Evolutionary conservation across 2,888 invertebrate species (phyloP).

Genomic region (Neria commutata): DNA sequence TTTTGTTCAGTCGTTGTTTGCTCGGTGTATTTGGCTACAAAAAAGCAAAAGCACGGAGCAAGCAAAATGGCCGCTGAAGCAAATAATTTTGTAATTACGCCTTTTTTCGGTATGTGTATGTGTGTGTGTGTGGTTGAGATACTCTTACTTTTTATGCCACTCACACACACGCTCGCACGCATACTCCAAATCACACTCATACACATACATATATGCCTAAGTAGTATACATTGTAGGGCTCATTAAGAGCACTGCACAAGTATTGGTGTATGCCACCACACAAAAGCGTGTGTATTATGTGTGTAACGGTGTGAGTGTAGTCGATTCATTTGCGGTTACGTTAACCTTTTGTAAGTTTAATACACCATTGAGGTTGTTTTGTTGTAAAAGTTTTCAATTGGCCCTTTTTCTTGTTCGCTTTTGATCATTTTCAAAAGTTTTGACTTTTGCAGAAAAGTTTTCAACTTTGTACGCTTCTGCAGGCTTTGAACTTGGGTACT

Average conservation of each 20-base stretch:
- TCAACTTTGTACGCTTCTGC: not conserved
- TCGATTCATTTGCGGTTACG: constrained; percentile 38
- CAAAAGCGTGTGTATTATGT: constrained; percentile 4
- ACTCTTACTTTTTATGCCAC: too few species aligned
- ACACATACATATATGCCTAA: not conserved
- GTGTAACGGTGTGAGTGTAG: constrained; percentile 22
- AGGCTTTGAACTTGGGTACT: not conserved
- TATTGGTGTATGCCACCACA: not conserved
- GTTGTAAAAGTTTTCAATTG: constrained; percentile 4
- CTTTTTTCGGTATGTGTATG: not conserved
- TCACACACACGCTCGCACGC: not conserved
- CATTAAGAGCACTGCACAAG: too few species aligned
- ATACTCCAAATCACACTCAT: not conserved
- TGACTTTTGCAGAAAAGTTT: not conserved
- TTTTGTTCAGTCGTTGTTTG: constrained; percentile 4
- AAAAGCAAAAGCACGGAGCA: too few species aligned
- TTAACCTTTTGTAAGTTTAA: constrained; percentile 29
- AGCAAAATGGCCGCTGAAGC: constrained; percentile 29
- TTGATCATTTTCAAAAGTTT: not conserved
- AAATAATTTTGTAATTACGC: constrained; percentile 40
- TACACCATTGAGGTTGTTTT: not conserved
- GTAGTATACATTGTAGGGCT: not conserved
- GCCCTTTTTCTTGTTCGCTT: not conserved
- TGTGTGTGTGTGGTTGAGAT: too few species aligned
- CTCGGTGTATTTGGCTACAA: constrained; percentile 5